Base-by-base conservation (phyloP, 2,888 invertebrate genomes). In the Helleia helle region DNA sequence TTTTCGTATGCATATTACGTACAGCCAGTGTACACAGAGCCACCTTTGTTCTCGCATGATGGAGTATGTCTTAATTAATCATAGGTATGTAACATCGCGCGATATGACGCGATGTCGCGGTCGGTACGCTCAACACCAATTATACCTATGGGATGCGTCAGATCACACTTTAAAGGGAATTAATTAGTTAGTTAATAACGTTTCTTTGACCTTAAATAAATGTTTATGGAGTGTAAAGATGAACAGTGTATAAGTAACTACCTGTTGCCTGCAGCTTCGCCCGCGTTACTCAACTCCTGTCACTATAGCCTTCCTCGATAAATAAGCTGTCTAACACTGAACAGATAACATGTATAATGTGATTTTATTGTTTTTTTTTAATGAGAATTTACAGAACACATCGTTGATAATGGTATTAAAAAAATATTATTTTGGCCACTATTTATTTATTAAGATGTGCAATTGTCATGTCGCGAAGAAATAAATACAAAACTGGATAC, bases 21-120 rank as follows among this genome's bases (percentile, higher is more conserved):
- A 49, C 47, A 42, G n/a, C n/a, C n/a, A n/a, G 48, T 46, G 30
- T 36, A 40, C 43, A 43, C 43, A 43, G 34, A 42, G 46, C 51
- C n/a, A 51, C 48, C 43, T 50, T 53, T 48, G 44, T 49, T 43
- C 44, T 42, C 46, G 41, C 46, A 41, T 46, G 36, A 40, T 37
- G 31, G 25, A 18, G 38, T 13, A n/a, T 36, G 24, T 26, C 34
- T 25, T 29, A 40, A 40, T 40, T 42, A 46, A 44, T 46, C 38
- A 41, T 40, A 17, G 7, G n/a, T 24, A 43, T 40, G 40, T 44
- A 56, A 58, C 53, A 54, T 59, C 60, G 58, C 58, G 62, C 54
- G 59, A 62, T 62, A 61, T 41, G 40, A 41, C 30, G 38, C 30
- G n/a, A n/a, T n/a, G n/a, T n/a, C n/a, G 24, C 34, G 26, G 24